Evolutionary conservation across 2,888 invertebrate species (phyloP).

Genomic region (Andrena camellia): DNA sequence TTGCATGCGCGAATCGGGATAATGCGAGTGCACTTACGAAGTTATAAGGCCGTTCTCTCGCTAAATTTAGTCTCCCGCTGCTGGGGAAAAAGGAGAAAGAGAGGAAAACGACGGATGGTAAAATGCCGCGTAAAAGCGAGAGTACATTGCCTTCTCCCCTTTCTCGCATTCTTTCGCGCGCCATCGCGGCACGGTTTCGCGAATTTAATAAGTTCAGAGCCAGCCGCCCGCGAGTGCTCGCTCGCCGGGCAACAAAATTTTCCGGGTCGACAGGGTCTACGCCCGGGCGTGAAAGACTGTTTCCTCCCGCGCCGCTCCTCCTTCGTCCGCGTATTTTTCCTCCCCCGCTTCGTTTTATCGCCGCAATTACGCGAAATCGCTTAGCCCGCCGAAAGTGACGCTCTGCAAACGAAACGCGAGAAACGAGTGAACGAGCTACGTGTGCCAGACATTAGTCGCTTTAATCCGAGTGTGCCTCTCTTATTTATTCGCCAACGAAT

Average conservation of each 20-base stretch:
- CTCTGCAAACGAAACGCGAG: not conserved
- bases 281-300: constrained; percentile 1
- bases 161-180: constrained; percentile 57
- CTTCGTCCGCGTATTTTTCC: not conserved
- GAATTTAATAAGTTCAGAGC: constrained; percentile 51
- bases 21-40: constrained; percentile 59
- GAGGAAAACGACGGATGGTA: constrained; percentile 49
- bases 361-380: constrained; percentile 27
- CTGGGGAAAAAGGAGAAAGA: constrained; percentile 53
- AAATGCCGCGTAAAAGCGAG: constrained; percentile 58
- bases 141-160: constrained; percentile 35
- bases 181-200: constrained; percentile 43
- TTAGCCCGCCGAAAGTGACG: not conserved
- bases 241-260: constrained; percentile 27
- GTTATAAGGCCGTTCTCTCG: constrained; percentile 63
- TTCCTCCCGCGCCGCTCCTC: not conserved
- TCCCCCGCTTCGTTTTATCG: constrained; percentile 24
- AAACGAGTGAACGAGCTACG: not conserved
- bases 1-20: constrained; percentile 55
- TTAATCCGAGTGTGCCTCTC: not conserved
- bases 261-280: not conserved
- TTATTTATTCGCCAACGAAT: not conserved
- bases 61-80: constrained; percentile 75
- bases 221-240: constrained; percentile 8
- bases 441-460: not conserved